Percentiles rank a stretch among this genome's conserved stretches.
Evolutionary conservation across 2,113 vertebrate genomes (phyloP).

Genomic region (Clarias batrachus): DNA sequence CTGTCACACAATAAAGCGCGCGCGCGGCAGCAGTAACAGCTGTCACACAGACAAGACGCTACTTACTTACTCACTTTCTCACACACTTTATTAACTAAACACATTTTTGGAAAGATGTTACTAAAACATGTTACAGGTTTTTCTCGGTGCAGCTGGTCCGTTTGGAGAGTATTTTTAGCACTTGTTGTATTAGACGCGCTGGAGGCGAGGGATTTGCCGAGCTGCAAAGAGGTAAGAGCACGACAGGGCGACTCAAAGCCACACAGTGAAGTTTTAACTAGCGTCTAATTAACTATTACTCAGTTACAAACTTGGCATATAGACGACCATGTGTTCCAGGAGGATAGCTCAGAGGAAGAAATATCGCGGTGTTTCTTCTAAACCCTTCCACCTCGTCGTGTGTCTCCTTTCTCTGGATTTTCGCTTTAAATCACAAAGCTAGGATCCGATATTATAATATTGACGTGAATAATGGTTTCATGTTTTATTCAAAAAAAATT

Average conservation of each 20-base stretch:
- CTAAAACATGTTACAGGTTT: neutral
- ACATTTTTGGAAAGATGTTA: neutral
- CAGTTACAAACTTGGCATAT: neutral
- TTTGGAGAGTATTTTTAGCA: constrained; percentile 46
- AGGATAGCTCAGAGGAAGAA: neutral
- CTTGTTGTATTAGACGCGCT: constrained; percentile 49
- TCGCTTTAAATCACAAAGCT: neutral
- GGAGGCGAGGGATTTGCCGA: constrained; percentile 66
- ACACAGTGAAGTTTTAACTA: neutral
- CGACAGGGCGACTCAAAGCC: neutral
- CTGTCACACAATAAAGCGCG: constrained; percentile 28
- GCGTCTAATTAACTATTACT: neutral
- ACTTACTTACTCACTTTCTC: neutral
- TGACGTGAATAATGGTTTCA: neutral
- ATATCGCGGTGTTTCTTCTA: neutral
- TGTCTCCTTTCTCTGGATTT: neutral
- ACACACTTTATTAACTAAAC: neutral
- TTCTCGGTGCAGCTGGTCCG: neutral
- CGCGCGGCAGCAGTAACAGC: constrained; percentile 12
- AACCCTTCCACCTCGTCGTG: neutral
- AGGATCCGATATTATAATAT: neutral
- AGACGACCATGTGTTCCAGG: neutral
- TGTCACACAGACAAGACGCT: neutral
- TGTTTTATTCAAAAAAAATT: neutral
- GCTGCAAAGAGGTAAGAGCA: constrained; percentile 76